phyloP scores from a whole-genome alignment of 1,140 invertebrate genomes.

The Matsumurasca onukii region DNA sequence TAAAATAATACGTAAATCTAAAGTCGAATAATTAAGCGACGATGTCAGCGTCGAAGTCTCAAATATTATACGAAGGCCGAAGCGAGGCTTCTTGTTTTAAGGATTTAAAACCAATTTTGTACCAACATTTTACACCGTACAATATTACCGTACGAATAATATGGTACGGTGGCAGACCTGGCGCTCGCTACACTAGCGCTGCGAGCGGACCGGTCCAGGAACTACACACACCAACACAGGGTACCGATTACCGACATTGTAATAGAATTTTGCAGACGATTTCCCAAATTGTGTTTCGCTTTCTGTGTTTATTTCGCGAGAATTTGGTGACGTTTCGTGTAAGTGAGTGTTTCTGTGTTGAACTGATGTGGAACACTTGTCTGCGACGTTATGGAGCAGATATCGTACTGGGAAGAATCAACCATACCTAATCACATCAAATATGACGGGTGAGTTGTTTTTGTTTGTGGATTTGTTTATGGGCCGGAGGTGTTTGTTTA shows the following conservation, averaged over 20 bases:
- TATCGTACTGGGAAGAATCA: constrained; percentile 22
- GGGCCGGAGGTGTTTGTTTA: no score
- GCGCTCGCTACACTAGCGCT: neutral
- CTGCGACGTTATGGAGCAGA: constrained; percentile 7
- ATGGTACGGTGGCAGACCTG: constrained; percentile 2
- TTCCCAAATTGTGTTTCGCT: no score
- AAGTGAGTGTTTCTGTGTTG: neutral
- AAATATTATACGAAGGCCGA: no score
- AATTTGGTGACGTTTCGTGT: neutral
- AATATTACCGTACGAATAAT: no score
- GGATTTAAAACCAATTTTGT: no score
- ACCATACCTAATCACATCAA: constrained; percentile 14
- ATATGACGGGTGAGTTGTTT: constrained; percentile 17
- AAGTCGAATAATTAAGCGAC: no score
- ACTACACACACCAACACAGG: neutral
- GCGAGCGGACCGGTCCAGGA: neutral
- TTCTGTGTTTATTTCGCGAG: neutral
- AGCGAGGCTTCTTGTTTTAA: no score
- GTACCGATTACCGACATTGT: neutral
- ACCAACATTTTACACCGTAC: no score
- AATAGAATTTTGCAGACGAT: neutral
- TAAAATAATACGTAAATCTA: no score
- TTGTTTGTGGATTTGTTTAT: no score
- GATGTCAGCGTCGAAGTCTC: no score
- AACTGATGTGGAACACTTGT: constrained; percentile 7